Base-by-base conservation (phyloP, 1,140 invertebrate species). In the Brachionus manjavacas region DNA sequence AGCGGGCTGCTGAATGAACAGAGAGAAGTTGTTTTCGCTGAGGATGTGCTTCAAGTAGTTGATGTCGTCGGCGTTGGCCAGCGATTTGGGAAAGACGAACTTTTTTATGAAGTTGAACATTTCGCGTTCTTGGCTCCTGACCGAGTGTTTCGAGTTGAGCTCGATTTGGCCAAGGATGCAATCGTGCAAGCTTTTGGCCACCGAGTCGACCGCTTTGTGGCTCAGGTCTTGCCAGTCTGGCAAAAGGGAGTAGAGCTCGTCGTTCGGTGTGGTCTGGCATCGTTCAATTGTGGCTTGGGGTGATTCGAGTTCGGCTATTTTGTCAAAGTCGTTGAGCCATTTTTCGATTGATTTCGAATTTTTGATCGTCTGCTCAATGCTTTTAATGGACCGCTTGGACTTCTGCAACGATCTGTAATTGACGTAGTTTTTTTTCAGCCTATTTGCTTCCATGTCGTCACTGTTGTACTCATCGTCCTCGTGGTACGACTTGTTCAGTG, bases 281-380 rank as follows among this genome's bases (percentile, higher is more conserved):
- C 16, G 0, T 25, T 25, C 1, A 43, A 68, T 66, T 3, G 52
- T 81, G 3, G 52, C 11, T 3, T 39, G 39, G 0, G 79, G 72
- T 12, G 79, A 81, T 9, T 81, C 79, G 28, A 43, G 35, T 14
- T 81, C 79, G 4, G 25, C 43, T 31, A 81, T 60, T 81, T 68
- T 81, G 6, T 60, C 52, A 25, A 64, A 81, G 43, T 81, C 79
- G 39, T 81, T 81, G 2, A 81, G 25, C 79, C 79, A 81, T 68
- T 81, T 81, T 81, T 81, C 79, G 14, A 81, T 81, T 43, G 79
- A 81, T 39, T 31, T 81, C 0, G 79, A 81, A 64, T 68, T 81
- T 68, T 81, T 81, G 2, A 81, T 43, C 11, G 52, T 64, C 31
- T 81, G 79, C 35, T 81, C 79, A 1, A 81, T 12, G n/a, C 16